A percentile compares a stretch with the other conserved stretches of the same genome.
These are phyloP conservation scores for Enteromius viviparus DNA, from an alignment of 2,797 vertebrate species.

Conservation along the genomic window DNA sequence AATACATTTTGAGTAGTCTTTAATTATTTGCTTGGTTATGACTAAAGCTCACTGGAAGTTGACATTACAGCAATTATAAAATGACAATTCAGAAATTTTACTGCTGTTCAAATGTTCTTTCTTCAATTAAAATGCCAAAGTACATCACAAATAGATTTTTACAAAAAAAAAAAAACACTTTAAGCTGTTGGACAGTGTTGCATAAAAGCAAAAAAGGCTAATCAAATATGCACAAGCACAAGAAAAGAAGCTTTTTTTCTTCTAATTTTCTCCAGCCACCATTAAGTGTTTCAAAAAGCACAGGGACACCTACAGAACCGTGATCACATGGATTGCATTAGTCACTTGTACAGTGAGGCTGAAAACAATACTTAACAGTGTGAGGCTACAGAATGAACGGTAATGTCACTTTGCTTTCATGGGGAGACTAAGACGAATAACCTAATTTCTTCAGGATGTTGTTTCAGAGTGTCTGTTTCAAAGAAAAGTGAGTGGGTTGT, in stretches of 20 bases:
- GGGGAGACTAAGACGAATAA: background rate
- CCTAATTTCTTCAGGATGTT: background rate
- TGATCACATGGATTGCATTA: background rate
- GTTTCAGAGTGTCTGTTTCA: background rate
- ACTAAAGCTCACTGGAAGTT: background rate
- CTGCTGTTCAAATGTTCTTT: background rate
- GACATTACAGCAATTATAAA: background rate
- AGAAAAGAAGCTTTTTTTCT: background rate
- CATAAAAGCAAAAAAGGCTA: background rate
- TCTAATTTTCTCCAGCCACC: background rate
- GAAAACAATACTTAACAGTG: constrained; percentile 20
- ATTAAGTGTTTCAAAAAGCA: constrained; percentile 32
- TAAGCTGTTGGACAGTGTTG: background rate
- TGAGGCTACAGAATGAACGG: constrained; percentile 24
- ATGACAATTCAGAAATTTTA: background rate
- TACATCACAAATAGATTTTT: background rate
- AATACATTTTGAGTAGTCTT: background rate
- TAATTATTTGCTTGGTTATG: background rate
- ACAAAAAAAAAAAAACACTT: too few species aligned
- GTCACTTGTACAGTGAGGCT: constrained; percentile 28
- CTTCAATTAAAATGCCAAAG: background rate
- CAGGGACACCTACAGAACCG: constrained; percentile 27
- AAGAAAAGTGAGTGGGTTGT: background rate
- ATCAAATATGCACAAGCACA: background rate
- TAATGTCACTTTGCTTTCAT: constrained; percentile 20